A percentile compares a stretch with the other conserved stretches of the same genome.
phyloP scores from a whole-genome alignment of 2,113 vertebrate species.

The Corythornis cristatus region DNA sequence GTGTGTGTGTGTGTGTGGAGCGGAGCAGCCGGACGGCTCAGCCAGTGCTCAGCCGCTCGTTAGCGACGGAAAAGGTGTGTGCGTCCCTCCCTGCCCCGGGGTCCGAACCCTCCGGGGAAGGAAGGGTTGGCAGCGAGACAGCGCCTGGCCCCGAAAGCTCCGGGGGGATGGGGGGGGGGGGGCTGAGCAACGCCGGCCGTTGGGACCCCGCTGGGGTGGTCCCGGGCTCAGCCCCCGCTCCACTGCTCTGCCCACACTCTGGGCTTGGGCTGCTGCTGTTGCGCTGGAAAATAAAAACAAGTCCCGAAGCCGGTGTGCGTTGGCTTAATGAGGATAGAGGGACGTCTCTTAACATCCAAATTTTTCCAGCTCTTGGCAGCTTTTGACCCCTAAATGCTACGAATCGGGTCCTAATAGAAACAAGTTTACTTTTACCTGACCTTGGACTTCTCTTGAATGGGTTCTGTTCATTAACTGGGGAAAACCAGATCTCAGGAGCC shows the following conservation, averaged over 20 bases:
- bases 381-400: not conserved
- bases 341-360: not conserved
- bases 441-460: not conserved
- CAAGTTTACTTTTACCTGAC: not conserved
- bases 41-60: not conserved
- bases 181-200: not conserved
- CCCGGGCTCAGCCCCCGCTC: conserved; percentile 13
- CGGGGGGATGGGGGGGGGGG: not conserved
- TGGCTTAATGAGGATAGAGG: not conserved
- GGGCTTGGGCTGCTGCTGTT: not conserved
- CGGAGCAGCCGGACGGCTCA: not conserved
- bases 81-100: not conserved
- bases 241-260: not conserved
- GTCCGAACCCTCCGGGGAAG: not conserved
- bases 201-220: not conserved
- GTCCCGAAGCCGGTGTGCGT: not conserved
- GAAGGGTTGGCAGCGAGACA: not conserved
- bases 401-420: not conserved
- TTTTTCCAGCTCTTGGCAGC: not conserved
- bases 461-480: not conserved
- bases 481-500: not conserved
- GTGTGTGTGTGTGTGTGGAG: not conserved
- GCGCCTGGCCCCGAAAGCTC: not conserved
- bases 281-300: not conserved
- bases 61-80: not conserved